A percentile compares a stretch with the other conserved stretches of the same genome.
These are phyloP conservation scores for Anableps anableps DNA, from an alignment of 2,797 vertebrate genomes.

Conservation along the genomic window DNA sequence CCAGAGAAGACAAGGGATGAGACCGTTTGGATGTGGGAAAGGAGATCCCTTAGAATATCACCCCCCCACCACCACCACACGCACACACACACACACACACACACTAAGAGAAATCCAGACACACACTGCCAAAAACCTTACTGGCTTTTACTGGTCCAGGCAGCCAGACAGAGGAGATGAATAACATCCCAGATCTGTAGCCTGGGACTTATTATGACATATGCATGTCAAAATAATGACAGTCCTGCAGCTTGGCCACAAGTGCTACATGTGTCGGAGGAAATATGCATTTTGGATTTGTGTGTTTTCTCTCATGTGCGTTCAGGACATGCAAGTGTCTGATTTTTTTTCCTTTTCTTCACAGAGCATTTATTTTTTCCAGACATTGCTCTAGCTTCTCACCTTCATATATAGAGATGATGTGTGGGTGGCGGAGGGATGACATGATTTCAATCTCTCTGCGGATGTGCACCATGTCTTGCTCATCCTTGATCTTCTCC, in stretches of 20 bases:
- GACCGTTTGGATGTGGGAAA: constrained; percentile 81
- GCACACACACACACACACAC: constrained; percentile 32
- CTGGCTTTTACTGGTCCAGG: constrained; percentile 53
- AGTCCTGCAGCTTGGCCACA: constrained; percentile 53
- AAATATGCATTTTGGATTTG: constrained; percentile 20
- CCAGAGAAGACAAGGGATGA: constrained; percentile 73
- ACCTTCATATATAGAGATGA: constrained; percentile 98
- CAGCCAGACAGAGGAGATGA: constrained; percentile 69
- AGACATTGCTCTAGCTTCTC: constrained; percentile 90
- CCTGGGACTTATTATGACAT: constrained; percentile 73
- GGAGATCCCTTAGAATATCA: constrained; percentile 74
- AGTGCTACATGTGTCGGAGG: constrained; percentile 40
- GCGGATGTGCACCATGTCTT: constrained; percentile 95
- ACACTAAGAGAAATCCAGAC: constrained; percentile 46
- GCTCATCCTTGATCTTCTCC: constrained; percentile 95
- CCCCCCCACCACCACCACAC: constrained; percentile 51
- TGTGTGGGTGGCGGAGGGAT: constrained; percentile 95
- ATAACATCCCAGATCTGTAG: constrained; percentile 73
- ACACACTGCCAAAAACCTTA: constrained; percentile 51
- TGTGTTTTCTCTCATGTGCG: constrained; percentile 38
- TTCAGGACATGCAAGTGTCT: constrained; percentile 18
- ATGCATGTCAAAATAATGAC: constrained; percentile 71
- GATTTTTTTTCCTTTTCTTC: constrained; percentile 19
- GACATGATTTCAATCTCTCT: constrained; percentile 99
- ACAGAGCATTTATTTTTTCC: constrained; percentile 54